Conservation (phyloP, 2,797 vertebrate species). For the Crocodylus rhombifer region DNA sequence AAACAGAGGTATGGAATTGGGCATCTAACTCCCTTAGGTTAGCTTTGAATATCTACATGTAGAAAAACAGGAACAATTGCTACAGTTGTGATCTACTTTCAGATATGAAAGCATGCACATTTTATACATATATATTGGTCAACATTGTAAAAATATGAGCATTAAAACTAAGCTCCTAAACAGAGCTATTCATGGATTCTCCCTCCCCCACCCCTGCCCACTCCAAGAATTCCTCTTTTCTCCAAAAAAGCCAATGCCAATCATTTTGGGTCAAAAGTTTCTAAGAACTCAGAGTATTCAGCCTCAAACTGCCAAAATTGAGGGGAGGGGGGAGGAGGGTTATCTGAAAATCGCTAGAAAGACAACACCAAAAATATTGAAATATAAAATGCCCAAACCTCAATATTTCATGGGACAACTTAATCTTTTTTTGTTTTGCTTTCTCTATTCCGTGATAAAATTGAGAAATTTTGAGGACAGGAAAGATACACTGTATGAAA, state of each 20-base stretch:
- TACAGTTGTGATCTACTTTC: constrained; percentile 11
- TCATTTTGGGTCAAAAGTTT: too few species aligned
- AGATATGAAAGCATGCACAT: rapidly evolving
- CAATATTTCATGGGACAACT: neutral
- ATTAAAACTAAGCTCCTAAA: neutral
- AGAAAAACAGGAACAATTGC: neutral
- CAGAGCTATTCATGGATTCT: neutral
- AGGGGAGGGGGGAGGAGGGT: neutral
- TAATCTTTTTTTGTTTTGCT: neutral
- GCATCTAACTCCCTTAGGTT: neutral
- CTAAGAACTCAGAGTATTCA: neutral
- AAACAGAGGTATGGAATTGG: neutral
- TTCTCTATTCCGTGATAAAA: neutral
- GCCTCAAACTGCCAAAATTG: too few species aligned
- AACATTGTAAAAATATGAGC: neutral
- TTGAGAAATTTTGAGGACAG: neutral
- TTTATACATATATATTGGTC: neutral
- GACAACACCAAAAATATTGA: too few species aligned
- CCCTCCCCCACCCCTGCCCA: neutral
- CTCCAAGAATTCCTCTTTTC: too few species aligned
- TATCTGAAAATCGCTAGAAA: neutral
- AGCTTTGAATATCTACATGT: neutral
- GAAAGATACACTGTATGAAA: rapidly evolving
- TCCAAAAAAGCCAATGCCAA: too few species aligned
- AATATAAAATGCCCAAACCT: neutral